Percentiles rank a stretch among this genome's conserved stretches.
Conservation (phyloP, 1,140 invertebrate genomes). For the Radopholus similis region DNA sequence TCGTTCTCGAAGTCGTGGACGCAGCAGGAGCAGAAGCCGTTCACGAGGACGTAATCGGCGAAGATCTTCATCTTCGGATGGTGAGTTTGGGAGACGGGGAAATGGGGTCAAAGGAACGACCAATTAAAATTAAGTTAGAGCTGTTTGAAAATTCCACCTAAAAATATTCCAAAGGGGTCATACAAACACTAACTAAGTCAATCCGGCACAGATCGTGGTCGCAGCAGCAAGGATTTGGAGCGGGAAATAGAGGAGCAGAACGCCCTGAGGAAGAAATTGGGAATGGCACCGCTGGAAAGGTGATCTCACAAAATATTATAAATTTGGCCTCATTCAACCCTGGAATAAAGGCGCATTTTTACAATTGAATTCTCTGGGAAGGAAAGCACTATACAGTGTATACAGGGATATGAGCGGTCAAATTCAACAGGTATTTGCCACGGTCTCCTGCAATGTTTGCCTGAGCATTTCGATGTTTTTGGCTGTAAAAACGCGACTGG, state of each 20-base stretch:
- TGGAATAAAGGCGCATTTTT: too few species aligned
- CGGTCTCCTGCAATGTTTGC: too few species aligned
- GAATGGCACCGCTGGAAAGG: constrained; percentile 63
- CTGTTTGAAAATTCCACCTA: not conserved
- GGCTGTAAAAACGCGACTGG: too few species aligned
- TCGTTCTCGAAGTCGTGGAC: constrained; percentile 27
- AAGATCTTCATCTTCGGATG: constrained; percentile 1
- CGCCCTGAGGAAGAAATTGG: constrained; percentile 64
- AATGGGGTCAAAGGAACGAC: not conserved
- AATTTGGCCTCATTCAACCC: too few species aligned
- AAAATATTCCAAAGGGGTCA: not conserved
- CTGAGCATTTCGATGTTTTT: too few species aligned
- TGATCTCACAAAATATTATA: constrained; percentile 1
- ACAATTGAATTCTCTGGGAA: too few species aligned
- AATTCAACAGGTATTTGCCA: too few species aligned
- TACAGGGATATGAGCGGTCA: too few species aligned
- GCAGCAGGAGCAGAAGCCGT: constrained; percentile 22
- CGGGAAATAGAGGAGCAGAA: constrained; percentile 65
- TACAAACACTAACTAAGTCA: constrained; percentile 1
- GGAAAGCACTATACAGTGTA: too few species aligned
- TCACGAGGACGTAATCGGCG: constrained; percentile 7
- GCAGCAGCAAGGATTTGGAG: constrained; percentile 44
- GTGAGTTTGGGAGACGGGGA: not conserved
- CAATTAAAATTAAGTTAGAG: not conserved
- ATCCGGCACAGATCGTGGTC: constrained; percentile 18